Percentiles rank a stretch among this genome's conserved stretches.
Evolutionary conservation across 1,140 invertebrate species (phyloP).

Genomic region (Solenopsis fugax): DNA sequence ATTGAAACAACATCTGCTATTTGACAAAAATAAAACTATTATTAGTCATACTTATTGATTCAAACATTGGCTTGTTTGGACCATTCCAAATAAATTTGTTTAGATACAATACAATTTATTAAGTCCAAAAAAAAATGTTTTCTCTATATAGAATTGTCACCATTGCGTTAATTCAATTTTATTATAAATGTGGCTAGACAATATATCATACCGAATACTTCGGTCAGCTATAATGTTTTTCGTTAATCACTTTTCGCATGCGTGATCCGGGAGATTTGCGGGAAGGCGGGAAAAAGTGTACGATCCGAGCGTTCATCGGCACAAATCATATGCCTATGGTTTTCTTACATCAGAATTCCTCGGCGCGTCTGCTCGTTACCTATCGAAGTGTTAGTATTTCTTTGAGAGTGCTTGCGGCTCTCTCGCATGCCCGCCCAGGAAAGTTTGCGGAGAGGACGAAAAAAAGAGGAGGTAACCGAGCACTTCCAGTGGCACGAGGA

Average conservation of each 20-base stretch:
- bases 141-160: background rate
- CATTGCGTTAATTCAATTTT: constrained; percentile 7
- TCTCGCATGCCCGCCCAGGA: constrained; percentile 17
- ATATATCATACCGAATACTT: background rate
- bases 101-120: no score
- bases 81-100: no score
- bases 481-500: constrained; percentile 64
- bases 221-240: background rate
- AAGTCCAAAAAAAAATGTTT: no score
- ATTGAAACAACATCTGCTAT: no score
- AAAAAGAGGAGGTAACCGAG: constrained; percentile 48
- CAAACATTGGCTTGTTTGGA: no score
- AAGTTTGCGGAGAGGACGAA: constrained; percentile 37
- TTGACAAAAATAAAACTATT: no score
- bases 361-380: constrained; percentile 45
- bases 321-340: constrained; percentile 33
- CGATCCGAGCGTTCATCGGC: background rate
- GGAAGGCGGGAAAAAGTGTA: background rate
- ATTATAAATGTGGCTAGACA: background rate
- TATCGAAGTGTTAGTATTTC: constrained; percentile 57
- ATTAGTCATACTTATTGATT: no score
- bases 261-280: constrained; percentile 4
- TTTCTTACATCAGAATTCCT: constrained; percentile 46
- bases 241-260: constrained; percentile 46
- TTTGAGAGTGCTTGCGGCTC: background rate